phyloP scores from a whole-genome alignment of 2,888 invertebrate species.

The Unio pictorum region DNA sequence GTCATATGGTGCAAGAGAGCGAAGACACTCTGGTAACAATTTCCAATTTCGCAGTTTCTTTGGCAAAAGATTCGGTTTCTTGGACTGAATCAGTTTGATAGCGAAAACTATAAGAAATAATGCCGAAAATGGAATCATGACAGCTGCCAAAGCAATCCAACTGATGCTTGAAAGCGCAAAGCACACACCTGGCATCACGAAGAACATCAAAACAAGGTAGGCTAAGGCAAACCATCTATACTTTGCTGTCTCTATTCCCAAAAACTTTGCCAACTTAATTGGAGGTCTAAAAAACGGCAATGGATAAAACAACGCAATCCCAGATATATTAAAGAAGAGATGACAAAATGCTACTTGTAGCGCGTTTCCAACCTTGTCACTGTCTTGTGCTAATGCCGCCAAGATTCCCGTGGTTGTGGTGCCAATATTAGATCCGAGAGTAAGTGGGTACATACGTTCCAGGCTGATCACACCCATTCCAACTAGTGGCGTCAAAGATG shows the following conservation, averaged over 20 bases:
- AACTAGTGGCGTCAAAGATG: constrained; percentile 75
- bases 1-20: constrained; percentile 62
- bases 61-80: constrained; percentile 50
- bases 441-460: constrained; percentile 65
- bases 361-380: constrained; percentile 58
- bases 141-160: constrained; percentile 51
- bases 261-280: constrained; percentile 72
- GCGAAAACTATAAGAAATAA: constrained; percentile 51
- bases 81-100: constrained; percentile 62
- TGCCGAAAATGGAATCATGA: constrained; percentile 60
- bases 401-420: constrained; percentile 74
- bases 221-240: constrained; percentile 76
- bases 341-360: constrained; percentile 68
- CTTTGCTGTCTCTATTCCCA: constrained; percentile 75
- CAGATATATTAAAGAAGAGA: constrained; percentile 69
- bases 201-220: constrained; percentile 69
- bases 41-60: constrained; percentile 58
- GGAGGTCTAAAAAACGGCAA: constrained; percentile 74
- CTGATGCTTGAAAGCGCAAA: constrained; percentile 64
- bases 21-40: constrained; percentile 57
- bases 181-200: constrained; percentile 58
- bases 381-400: constrained; percentile 73
- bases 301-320: constrained; percentile 75
- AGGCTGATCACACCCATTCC: constrained; percentile 61
- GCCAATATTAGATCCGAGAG: constrained; percentile 65